A percentile compares a stretch with the other conserved stretches of the same genome.
Conservation (phyloP, 2,797 vertebrate species). For the Trichosurus vulpecula region DNA sequence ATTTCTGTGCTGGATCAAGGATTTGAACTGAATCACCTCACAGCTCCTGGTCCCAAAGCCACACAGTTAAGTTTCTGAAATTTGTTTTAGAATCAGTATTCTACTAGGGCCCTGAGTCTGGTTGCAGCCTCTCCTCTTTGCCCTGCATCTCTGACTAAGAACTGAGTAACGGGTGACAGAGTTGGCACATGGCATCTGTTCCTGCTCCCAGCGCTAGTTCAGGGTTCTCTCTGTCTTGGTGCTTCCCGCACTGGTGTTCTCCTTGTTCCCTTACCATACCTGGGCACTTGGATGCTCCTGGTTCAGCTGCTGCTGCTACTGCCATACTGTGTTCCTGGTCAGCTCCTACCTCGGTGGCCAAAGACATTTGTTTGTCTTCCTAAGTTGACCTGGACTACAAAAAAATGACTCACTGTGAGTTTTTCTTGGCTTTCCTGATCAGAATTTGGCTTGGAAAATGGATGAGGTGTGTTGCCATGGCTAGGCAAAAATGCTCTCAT, state of each 20-base stretch:
- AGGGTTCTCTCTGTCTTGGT: not conserved
- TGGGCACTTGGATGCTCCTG: not conserved
- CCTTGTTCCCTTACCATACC: not conserved
- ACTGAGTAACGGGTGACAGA: not conserved
- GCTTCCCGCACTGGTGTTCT: not conserved
- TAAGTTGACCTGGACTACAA: not conserved
- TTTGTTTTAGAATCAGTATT: not conserved
- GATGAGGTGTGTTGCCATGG: not conserved
- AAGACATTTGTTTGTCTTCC: not conserved
- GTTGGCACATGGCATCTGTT: not conserved
- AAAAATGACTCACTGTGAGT: not conserved
- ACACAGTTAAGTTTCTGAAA: not conserved
- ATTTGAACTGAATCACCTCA: not conserved
- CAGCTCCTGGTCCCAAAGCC: not conserved
- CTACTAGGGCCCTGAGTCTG: not conserved
- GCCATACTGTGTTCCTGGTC: not conserved
- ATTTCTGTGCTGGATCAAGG: not conserved
- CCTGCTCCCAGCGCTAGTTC: not conserved
- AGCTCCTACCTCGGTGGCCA: not conserved
- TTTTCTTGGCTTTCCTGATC: not conserved
- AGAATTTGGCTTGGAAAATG: not conserved
- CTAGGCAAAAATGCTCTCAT: not conserved
- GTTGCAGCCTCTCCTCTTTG: not conserved
- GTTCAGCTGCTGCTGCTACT: not conserved
- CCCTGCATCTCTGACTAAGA: not conserved